Evolutionary conservation across 2,888 invertebrate species (phyloP), one percentile per base, ranked within the genome.

Genomic region (Axea sp.): DNA sequence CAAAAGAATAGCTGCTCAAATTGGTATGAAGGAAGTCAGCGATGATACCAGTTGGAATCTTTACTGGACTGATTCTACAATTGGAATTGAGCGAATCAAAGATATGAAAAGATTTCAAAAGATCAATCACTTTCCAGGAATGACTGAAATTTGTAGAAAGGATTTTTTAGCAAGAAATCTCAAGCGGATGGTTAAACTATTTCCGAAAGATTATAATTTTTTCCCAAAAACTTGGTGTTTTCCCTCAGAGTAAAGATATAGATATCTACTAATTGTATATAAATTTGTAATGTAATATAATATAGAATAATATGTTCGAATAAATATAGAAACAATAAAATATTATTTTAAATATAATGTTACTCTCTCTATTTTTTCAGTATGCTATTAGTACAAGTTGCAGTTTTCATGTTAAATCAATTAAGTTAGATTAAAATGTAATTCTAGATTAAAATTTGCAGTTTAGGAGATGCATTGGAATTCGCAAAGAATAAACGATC

Each of bases 151-250:
- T 76, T 95, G 95, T 88, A 91, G 96, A 74, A 97, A 97, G 88
- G 97, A 97, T 89, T 89, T 96, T 51, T 89, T 97, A 15, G 96
- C 96, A 1, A 90, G 96, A 64, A 97, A 97, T 88, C 90, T 97
- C 71, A 96, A 95, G 86, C 91, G 96, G 77, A 96, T 97, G 96
- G 90, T 93, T 72, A 93, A 95, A 87, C 89, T 95, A 59, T 97
- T 95, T 87, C 96, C 96, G 0, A 93, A 93, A 80, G 96, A 97
- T 76, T 97, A 96, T 86, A 94, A 94, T 83, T 95, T 97, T 85
- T 97, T 96, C 86, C 97, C 97, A 0, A 95, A 94, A 89, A 96
- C 96, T 4, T 97, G 97, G 96, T 95, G 96, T 87, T 91, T 97
- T 77, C 97, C 97, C 15, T 94, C 96, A 11, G 96, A 96, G 95